Conservation (phyloP, 2,888 invertebrate species). For the Orchesellides sinensis region DNA sequence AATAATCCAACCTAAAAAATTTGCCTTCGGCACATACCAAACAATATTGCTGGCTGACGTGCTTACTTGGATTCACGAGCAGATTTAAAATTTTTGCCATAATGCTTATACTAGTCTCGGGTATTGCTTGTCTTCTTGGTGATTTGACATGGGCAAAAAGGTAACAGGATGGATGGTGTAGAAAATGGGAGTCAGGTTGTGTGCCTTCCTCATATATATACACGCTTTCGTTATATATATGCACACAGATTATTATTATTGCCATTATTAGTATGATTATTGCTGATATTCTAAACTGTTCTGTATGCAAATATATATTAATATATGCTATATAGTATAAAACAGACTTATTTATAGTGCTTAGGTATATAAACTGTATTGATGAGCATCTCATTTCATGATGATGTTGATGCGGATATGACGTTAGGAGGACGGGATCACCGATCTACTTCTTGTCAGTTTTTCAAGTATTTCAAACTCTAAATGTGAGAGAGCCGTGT, state of each 20-base stretch:
- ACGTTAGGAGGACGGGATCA: constrained; percentile 24
- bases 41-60: constrained; percentile 12
- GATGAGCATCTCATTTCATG: not conserved
- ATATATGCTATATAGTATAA: not conserved
- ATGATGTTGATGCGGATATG: constrained; percentile 11
- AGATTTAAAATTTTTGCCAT: constrained; percentile 28
- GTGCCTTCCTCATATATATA: not conserved
- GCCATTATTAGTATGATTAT: not conserved
- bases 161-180: not conserved
- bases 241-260: not conserved
- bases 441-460: constrained; percentile 28
- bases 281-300: no score
- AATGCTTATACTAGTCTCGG: not conserved
- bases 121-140: constrained; percentile 2
- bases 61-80: not conserved
- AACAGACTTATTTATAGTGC: no score
- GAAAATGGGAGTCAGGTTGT: not conserved
- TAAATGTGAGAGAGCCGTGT: not conserved
- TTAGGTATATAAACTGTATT: not conserved
- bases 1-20: no score
- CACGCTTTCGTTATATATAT: not conserved
- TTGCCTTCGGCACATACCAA: constrained; percentile 56
- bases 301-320: no score
- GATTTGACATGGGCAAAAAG: constrained; percentile 18
- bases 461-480: not conserved